Percentiles rank a stretch among this genome's conserved stretches.
These are phyloP conservation scores for Rhinolophus sinicus DNA, from an alignment of 2,113 vertebrate genomes.

Conservation along the genomic window DNA sequence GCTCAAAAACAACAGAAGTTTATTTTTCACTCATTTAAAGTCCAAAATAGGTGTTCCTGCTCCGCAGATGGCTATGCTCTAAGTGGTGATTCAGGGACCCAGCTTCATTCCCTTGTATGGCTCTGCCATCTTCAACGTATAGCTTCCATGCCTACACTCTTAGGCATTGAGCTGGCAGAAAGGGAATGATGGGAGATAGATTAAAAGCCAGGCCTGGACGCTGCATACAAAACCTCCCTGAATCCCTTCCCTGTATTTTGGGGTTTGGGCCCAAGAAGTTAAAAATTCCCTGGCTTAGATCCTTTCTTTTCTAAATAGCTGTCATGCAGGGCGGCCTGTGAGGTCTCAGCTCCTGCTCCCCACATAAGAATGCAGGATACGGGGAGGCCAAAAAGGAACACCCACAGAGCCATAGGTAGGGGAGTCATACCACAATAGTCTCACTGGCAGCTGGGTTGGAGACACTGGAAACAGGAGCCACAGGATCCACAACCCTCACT, in stretches of 20 bases:
- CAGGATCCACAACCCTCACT: no score
- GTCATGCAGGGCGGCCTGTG: no score
- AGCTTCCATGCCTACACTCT: neutral
- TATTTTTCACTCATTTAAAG: neutral
- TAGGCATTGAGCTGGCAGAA: neutral
- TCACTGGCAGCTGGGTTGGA: no score
- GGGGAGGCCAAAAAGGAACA: no score
- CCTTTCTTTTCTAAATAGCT: neutral
- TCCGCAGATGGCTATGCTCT: neutral
- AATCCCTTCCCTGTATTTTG: neutral
- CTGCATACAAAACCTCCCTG: neutral
- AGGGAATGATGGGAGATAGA: accelerated
- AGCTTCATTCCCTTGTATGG: no score
- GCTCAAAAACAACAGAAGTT: neutral
- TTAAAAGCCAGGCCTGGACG: neutral
- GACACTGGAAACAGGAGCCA: no score
- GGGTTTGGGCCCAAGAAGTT: neutral
- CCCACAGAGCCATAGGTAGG: no score
- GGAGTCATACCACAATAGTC: no score
- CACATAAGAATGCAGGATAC: no score
- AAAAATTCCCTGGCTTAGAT: neutral
- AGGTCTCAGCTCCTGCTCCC: no score
- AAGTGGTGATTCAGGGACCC: neutral
- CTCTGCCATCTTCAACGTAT: neutral
- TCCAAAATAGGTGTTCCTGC: neutral